These are phyloP conservation scores for Drosophila paulistorum DNA, from an alignment of 1,140 invertebrate genomes.

Conservation along the genomic window DNA sequence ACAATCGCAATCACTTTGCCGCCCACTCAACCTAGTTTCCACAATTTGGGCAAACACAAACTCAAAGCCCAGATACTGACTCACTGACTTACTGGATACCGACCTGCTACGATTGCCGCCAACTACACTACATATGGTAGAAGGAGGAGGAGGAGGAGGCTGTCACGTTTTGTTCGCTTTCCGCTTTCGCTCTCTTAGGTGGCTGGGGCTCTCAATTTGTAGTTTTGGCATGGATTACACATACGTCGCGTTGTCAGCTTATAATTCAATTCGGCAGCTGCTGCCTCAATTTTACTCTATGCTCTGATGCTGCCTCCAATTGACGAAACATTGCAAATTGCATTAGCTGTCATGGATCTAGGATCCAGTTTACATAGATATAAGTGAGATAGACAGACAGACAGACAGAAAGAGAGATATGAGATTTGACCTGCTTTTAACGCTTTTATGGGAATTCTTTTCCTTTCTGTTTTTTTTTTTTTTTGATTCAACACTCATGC, in stretches of 20 bases:
- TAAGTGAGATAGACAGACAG: constrained; percentile 17
- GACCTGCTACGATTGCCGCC: neutral
- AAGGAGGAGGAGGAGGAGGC: neutral
- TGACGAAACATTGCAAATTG: constrained; percentile 60
- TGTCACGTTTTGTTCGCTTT: constrained; percentile 14
- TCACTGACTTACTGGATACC: neutral
- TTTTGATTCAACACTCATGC: constrained; percentile 52
- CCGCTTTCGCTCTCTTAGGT: constrained; percentile 34
- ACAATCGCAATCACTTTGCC: constrained; percentile 80
- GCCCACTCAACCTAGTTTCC: constrained; percentile 77
- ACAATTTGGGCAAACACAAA: constrained; percentile 65
- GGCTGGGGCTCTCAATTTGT: constrained; percentile 47
- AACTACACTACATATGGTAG: neutral
- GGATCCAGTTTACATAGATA: constrained; percentile 48
- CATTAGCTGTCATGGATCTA: constrained; percentile 58
- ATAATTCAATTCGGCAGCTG: constrained; percentile 71
- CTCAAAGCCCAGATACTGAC: constrained; percentile 25
- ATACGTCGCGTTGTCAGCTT: constrained; percentile 69
- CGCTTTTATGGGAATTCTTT: constrained; percentile 27
- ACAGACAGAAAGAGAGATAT: constrained; percentile 8
- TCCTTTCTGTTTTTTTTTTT: neutral
- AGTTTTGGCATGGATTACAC: constrained; percentile 67
- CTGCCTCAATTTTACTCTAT: constrained; percentile 5
- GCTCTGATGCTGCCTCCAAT: constrained; percentile 41
- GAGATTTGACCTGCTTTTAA: constrained; percentile 41